Evolutionary conservation across 1,140 invertebrate genomes (phyloP).

Genomic region (Nylanderia fulva): DNA sequence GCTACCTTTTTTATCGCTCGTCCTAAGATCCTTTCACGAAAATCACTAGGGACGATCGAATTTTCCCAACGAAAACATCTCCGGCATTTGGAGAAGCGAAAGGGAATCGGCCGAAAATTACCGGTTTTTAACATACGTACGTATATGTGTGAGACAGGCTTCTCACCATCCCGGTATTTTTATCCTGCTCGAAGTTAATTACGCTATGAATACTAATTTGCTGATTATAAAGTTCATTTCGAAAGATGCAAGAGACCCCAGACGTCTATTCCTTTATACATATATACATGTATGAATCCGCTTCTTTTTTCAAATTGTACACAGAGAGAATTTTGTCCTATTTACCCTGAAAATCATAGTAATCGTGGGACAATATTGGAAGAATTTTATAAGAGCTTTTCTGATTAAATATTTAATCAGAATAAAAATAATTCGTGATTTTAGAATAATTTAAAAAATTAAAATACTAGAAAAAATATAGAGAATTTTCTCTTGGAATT

Average conservation of each 20-base stretch:
- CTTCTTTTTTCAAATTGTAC: no score
- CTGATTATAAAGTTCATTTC: constrained; percentile 26
- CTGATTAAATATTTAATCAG: no score
- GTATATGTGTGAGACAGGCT: neutral
- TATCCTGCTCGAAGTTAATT: constrained; percentile 14
- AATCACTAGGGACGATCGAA: neutral
- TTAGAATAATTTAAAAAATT: no score
- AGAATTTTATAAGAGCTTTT: no score
- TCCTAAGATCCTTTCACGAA: neutral
- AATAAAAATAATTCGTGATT: no score
- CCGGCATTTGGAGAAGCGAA: neutral
- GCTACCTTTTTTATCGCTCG: neutral
- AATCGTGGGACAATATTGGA: no score
- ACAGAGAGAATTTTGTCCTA: no score
- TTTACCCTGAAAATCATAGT: no score
- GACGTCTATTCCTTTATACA: neutral
- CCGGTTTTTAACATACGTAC: constrained; percentile 10
- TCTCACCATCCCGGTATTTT: constrained; percentile 9
- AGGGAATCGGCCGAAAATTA: neutral
- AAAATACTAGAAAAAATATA: no score
- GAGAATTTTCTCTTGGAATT: no score
- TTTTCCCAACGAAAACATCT: neutral
- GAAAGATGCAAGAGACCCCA: neutral
- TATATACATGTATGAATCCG: neutral
- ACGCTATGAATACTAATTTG: constrained; percentile 33